Evolutionary conservation across 2,113 vertebrate species (phyloP).

Genomic region (Archocentrus centrarchus): DNA sequence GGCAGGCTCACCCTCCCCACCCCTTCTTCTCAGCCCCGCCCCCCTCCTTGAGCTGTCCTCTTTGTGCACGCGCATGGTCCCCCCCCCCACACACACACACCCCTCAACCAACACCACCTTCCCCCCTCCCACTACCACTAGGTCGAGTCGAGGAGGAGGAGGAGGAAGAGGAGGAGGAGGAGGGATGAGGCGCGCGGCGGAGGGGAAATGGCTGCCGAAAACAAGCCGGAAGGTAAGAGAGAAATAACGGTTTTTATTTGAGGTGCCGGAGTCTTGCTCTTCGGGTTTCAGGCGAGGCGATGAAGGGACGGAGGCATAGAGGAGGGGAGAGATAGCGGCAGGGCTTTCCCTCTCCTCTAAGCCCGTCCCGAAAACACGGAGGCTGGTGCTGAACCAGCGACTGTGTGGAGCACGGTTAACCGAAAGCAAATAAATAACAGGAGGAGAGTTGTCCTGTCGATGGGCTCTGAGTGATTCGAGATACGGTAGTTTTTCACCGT

Average conservation of each 20-base stretch:
- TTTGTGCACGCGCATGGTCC: slow-evolving; percentile 77
- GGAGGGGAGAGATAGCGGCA: slow-evolving; percentile 35
- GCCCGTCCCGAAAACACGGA: slow-evolving; percentile 74
- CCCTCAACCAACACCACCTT: not conserved
- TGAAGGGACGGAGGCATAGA: slow-evolving; percentile 28
- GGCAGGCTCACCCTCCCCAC: slow-evolving; percentile 70
- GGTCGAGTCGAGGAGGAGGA: slow-evolving; percentile 83
- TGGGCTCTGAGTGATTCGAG: slow-evolving; percentile 30
- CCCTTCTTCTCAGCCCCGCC: slow-evolving; percentile 59
- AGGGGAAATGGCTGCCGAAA: slow-evolving; percentile 99
- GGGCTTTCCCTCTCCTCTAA: slow-evolving; percentile 61
- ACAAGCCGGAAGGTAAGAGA: slow-evolving; percentile 98
- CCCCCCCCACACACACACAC: slow-evolving; percentile 23
- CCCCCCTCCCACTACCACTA: slow-evolving; percentile 73
- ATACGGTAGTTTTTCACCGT: slow-evolving; percentile 34
- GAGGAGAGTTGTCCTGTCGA: slow-evolving; percentile 70
- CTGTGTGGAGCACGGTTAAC: slow-evolving; percentile 64
- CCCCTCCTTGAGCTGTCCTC: slow-evolving; percentile 83
- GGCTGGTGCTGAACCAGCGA: slow-evolving; percentile 74
- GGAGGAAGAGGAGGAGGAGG: slow-evolving; percentile 83
- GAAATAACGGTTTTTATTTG: slow-evolving; percentile 67
- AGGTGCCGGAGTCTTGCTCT: slow-evolving; percentile 32
- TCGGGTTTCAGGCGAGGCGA: slow-evolving; percentile 40
- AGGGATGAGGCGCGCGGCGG: slow-evolving; percentile 97
- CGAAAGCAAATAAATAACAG: slow-evolving; percentile 72